A percentile compares a stretch with the other conserved stretches of the same genome.
phyloP scores from a whole-genome alignment of 2,797 vertebrate species.

The Fringilla coelebs region DNA sequence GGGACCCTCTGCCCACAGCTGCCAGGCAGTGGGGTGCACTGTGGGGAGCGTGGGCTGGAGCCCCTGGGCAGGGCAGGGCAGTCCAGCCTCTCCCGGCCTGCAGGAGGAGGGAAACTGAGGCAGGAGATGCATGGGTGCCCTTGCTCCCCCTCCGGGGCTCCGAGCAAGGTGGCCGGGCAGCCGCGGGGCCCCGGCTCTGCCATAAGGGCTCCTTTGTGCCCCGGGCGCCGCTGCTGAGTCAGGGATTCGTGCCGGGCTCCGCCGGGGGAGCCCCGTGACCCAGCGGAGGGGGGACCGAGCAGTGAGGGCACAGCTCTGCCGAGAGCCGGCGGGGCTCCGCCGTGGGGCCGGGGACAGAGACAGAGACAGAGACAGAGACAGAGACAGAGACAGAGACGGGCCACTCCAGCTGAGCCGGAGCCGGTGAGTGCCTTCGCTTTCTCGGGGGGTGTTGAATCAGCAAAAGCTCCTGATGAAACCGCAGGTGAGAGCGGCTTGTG shows the following conservation, averaged over 20 bases:
- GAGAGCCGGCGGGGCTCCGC: background rate
- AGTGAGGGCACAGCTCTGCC: background rate
- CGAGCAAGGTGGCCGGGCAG: background rate
- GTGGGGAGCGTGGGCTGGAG: accelerated
- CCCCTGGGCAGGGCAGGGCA: background rate
- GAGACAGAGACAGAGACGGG: background rate
- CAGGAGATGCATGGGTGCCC: background rate
- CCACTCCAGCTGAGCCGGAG: background rate
- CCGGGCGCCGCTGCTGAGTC: background rate
- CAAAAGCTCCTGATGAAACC: background rate
- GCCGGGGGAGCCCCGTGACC: conserved; percentile 24
- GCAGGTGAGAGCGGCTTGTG: background rate
- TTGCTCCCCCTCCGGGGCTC: accelerated
- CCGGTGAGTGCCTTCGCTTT: background rate
- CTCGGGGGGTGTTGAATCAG: accelerated
- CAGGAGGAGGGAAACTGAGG: background rate
- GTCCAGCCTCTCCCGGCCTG: background rate
- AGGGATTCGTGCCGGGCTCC: background rate
- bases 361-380: background rate
- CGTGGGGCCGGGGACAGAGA: background rate
- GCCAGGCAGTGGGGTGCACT: accelerated
- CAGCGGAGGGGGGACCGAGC: background rate
- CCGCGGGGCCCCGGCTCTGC: background rate
- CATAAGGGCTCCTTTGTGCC: background rate
- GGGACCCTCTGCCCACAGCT: background rate